Base-by-base conservation (phyloP, 2,113 vertebrate genomes). In the Phalacrocorax aristotelis region DNA sequence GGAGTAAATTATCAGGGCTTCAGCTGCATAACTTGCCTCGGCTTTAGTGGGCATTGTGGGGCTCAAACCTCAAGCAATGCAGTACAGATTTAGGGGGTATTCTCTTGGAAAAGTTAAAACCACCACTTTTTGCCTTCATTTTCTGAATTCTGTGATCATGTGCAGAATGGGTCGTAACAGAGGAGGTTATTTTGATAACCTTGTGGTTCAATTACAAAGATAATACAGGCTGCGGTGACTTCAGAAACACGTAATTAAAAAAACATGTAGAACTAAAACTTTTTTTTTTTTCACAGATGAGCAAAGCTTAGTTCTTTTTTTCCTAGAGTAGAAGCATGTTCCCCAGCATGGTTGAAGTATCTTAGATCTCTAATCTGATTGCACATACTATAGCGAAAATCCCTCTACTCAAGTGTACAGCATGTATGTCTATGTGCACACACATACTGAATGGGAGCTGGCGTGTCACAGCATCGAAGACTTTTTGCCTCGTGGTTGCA, bases 361-460 rank as follows among this genome's bases (percentile, higher is more conserved):
- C 40, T 77, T 80, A 69, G 57, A 70, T 65, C 68, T 86, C 11
- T 69, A n/a, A 52, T 66, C 42, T 40, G 21, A 23, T 16, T n/a
- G 18, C 40, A 23, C 66, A 10, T 58, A 25, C 42, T 38, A 16
- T 20, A 32, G 85, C 26, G 83, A 36, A 30, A 34, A 34, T 38
- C 12, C 27, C 22, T 30, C 26, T 80, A 5, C 30, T 57, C 22
- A 17, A 10, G 21, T 11, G 21, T 2, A 0, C 48, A 46, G 15
- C 2, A 0, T 29, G 5, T 49, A 7, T 25, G 27, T 30, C 72
- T 44, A 3, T 44, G 12, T 5, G 3, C 26, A 44, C 15, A 22
- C n/a, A 68, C 49, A 20, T 68, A 21, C 0, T 18, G 21, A 62
- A 42, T 1, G 2, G 51, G 23, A 30, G 14, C 51, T 66, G 49